Evolutionary conservation across 2,888 invertebrate species (phyloP).

Genomic region (Auanema freiburgensis): DNA sequence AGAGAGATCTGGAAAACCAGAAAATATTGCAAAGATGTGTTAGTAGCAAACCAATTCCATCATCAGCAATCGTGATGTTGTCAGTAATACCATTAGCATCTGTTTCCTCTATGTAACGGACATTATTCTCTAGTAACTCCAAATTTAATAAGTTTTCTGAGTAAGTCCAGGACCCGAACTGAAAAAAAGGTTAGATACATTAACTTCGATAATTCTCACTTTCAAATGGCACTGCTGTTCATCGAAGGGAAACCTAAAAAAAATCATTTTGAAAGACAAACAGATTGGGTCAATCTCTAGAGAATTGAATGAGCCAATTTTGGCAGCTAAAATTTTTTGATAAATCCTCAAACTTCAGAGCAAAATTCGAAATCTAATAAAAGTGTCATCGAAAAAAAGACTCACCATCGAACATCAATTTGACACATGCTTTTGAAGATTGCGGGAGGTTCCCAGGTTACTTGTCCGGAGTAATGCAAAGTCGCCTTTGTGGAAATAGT

Average conservation of each 20-base stretch:
- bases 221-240: slow-evolving; percentile 59
- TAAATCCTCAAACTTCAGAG: not conserved
- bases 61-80: slow-evolving; percentile 51
- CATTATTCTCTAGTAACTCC: slow-evolving; percentile 31
- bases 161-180: slow-evolving; percentile 63
- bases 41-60: slow-evolving; percentile 58
- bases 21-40: too few relatives aligned
- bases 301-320: not conserved
- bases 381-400: not conserved
- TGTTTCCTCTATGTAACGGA: slow-evolving; percentile 37
- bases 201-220: slow-evolving; percentile 24
- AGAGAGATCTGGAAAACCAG: slow-evolving; percentile 71
- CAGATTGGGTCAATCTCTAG: not conserved
- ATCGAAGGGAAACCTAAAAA: slow-evolving; percentile 60
- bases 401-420: slow-evolving; percentile 66
- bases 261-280: slow-evolving; percentile 1
- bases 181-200: slow-evolving; percentile 10
- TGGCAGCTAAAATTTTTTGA: not conserved
- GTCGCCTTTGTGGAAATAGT: slow-evolving; percentile 96
- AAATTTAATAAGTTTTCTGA: slow-evolving; percentile 54
- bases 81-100: slow-evolving; percentile 39
- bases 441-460: slow-evolving; percentile 80
- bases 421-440: slow-evolving; percentile 83
- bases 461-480: slow-evolving; percentile 75
- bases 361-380: not conserved